These are phyloP conservation scores for Fratercula arctica DNA, from an alignment of 2,797 vertebrate genomes.

Conservation along the genomic window DNA sequence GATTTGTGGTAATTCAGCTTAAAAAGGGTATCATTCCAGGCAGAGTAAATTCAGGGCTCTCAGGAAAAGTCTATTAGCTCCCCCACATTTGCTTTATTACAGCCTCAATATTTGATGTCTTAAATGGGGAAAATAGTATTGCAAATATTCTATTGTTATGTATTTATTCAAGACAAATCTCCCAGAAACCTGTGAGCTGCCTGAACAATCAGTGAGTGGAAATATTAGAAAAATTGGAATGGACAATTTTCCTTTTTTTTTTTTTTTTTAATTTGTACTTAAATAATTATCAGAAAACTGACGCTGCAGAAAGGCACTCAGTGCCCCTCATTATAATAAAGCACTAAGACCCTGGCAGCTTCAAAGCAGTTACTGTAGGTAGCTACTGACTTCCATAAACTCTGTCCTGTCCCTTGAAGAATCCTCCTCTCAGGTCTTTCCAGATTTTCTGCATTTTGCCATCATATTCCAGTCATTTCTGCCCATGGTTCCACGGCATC, in stretches of 20 bases:
- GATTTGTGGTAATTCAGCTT: neutral
- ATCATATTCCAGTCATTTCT: neutral
- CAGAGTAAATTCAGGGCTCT: neutral
- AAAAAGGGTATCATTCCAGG: neutral
- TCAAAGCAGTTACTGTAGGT: neutral
- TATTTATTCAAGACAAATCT: neutral
- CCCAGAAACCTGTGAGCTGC: neutral
- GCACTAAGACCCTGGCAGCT: neutral
- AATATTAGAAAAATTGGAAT: neutral
- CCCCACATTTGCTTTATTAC: neutral
- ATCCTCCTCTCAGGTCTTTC: neutral
- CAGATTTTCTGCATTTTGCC: neutral
- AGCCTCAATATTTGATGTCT: neutral
- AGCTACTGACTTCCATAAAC: neutral
- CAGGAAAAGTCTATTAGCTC: neutral
- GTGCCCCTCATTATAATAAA: neutral
- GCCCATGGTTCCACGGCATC: neutral
- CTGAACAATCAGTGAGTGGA: neutral
- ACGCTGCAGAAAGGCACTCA: neutral
- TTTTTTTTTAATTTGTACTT: neutral
- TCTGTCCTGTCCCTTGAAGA: neutral
- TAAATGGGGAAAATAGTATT: neutral
- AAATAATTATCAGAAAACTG: neutral
- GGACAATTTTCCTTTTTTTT: neutral
- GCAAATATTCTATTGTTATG: neutral